Evolutionary conservation across 2,113 vertebrate species (phyloP), one percentile per base, ranked within the genome.

Genomic region (Calypte anna): DNA sequence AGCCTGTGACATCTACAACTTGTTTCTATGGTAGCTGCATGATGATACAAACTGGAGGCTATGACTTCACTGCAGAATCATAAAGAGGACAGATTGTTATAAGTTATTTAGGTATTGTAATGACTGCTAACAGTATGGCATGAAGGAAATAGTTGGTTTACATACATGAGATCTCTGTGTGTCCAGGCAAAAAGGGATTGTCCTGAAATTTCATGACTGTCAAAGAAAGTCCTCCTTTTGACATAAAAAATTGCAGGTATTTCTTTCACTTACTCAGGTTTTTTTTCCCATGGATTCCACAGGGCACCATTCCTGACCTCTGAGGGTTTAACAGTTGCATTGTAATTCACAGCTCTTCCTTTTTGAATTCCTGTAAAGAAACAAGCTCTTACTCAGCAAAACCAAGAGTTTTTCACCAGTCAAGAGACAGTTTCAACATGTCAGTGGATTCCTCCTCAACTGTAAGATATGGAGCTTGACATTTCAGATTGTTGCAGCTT

Each of bases 261-360:
- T 5, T 63, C 43, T 69, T 46, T 62, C 36, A 95, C 95, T 95
- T 97, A 98, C 98, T 96, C 87, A 4, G 98, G 98, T 0, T 14
- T 68, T 0, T 14, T 66, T 14, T 94, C 94, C 48, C 28, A 19
- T 64, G 24, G 92, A 82, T 96, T 99, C 98, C 2, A 98, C 66
- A 3, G 98, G 98, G 82, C 98, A 98, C 98, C 98, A 99, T 14
- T 97, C 1, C 40, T 86, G 6, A 99, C 96, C 86, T 99, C 98
- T 70, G 98, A 98, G 43, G 97, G 98, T 95, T 98, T 99, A 76
- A 61, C 44, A 24, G 87, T 62, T 40, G 46, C 28, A 13, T 97
- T 98, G 30, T 97, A 98, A 24, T 31, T 94, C 61, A 98, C 58
- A 93, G 98, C 99, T 13, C 4, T 82, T 78, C 98, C 98, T 0